phyloP scores from a whole-genome alignment of 1,140 invertebrate species.

The Bombus affinis region DNA sequence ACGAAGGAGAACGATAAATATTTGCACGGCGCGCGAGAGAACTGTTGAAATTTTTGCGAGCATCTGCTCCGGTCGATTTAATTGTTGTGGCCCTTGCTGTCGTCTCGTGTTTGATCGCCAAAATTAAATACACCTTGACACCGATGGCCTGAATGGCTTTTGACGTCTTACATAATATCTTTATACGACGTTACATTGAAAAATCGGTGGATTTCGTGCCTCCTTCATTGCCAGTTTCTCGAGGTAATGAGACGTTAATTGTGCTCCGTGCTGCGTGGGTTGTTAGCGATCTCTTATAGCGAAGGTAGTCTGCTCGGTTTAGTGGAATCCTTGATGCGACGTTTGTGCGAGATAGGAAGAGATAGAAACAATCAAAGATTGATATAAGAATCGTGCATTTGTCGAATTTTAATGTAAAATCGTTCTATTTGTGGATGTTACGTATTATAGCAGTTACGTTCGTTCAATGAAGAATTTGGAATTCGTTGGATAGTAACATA shows the following conservation, averaged over 20 bases:
- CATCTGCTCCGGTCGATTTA: slow-evolving; percentile 10
- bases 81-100: slow-evolving; percentile 12
- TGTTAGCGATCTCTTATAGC: no score
- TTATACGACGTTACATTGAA: not conserved
- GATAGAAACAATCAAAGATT: no score
- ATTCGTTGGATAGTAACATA: no score
- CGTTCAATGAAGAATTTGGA: no score
- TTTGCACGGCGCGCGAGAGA: slow-evolving; percentile 3
- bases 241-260: not conserved
- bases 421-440: no score
- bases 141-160: slow-evolving; percentile 9
- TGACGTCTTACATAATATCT: slow-evolving; percentile 17
- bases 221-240: not conserved
- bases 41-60: slow-evolving; percentile 16
- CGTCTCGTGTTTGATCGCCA: slow-evolving; percentile 15
- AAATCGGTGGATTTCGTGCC: not conserved
- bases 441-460: no score
- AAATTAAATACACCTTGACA: slow-evolving; percentile 50
- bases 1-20: slow-evolving; percentile 30
- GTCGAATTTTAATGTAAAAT: no score
- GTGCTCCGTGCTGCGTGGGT: no score
- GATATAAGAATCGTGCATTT: no score
- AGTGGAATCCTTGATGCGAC: no score
- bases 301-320: no score
- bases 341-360: no score